Evolutionary conservation across 2,113 vertebrate genomes (phyloP), one percentile per base, ranked within the genome.

Genomic region (Motacilla tschutschensis): DNA sequence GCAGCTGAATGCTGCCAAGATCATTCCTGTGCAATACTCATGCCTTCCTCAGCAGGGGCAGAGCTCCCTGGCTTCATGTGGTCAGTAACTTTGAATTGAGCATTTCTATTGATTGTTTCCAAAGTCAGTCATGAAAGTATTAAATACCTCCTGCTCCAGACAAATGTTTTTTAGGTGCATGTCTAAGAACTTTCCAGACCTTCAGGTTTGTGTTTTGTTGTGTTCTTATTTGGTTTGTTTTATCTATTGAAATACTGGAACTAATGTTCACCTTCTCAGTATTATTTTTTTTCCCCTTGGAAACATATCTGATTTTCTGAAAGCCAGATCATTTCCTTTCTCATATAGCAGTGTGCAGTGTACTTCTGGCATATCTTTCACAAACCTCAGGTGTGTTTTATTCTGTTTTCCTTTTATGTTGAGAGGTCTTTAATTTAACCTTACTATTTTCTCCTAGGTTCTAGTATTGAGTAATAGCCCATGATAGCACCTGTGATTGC

Each of bases 1-100:
- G 20, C 48, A 79, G 31, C 36, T 89, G 60, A 79, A 47, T 55
- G 31, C 29, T 77, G 13, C 55, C 54, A 70, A 58, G 33, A 55
- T 54, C 10, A 24, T 43, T 72, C 63, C 62, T 41, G 29, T 69
- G n/a, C 21, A 51, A 43, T 31, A 40, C 5, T 63, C 9, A 9
- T 46, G 9, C 47, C 41, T 75, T 86, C 28, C n/a, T 84, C 44
- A 63, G 53, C 17, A 14, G 13, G 7, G 18, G 2, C 57, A 70
- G 12, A 40, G 19, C 22, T 73, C 8, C 8, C 17, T 0, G 0
- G 1, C 24, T 59, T 53, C 19, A 12, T 6, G 14, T 50, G n/a
- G 25, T 57, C 13, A 10, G 33, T 36, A 26, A 17, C 7, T 87
- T 72, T 90, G 12, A 41, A 63, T 26, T 41, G 17, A 84, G 8